Evolutionary conservation across 1,140 invertebrate species (phyloP), one percentile per base, ranked within the genome.

Genomic region (Paralvinella palmiformis): DNA sequence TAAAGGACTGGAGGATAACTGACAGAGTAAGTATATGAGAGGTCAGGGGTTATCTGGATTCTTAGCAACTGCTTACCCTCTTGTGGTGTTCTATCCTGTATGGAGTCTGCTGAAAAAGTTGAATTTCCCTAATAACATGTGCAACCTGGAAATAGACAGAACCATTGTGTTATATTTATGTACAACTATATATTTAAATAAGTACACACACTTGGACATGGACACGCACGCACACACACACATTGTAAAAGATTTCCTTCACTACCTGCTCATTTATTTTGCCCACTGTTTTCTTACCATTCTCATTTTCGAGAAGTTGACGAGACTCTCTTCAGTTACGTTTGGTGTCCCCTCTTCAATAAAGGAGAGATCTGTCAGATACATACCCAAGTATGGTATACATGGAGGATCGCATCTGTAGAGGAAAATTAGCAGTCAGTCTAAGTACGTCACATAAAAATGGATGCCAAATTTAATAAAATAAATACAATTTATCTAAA

Each of bases 281-380:
- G 37, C 10, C 37, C n/a, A n/a, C n/a, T n/a, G 15, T 13, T 10
- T 32, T 70, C 76, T 80, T 82, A 94, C 92, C 92, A 95, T 95
- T 84, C 92, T 84, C 91, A 96, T 94, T 83, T 96, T 96, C 1
- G 92, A 94, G 81, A 95, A 96, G 75, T 96, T 96, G 24, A 96
- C 84, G n/a, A 96, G 83, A 57, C 89, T 88, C 64, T 95, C 91
- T 6, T 92, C 90, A 0, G 91, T 92, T 73, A 91, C 91, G 75
- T 94, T 94, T 3, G 92, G 89, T 13, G 92, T 94, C 27, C 92
- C 91, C 82, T 96, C 93, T 81, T 96, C 92, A 56, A 96, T 94
- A 77, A 95, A 95, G 1, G 91, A 92, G 10, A 96, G 81, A 79
- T 96, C 93, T 17, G 91, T 92, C 10, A 96, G 81, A 76, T 96